Evolutionary conservation across 2,888 invertebrate genomes (phyloP), one percentile per base, ranked within the genome.

Genomic region (Plagodis pulveraria): DNA sequence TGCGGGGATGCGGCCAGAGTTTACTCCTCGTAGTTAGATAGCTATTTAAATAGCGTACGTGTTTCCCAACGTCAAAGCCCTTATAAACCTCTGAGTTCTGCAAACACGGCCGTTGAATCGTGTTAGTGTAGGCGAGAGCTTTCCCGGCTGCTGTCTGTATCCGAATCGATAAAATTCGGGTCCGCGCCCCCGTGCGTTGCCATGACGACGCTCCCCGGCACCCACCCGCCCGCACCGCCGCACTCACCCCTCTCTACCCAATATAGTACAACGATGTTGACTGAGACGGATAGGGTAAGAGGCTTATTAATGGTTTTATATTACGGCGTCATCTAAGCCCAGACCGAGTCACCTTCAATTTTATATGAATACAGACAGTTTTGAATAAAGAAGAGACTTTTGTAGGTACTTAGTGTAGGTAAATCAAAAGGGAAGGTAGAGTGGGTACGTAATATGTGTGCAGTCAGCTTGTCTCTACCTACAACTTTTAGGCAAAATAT

Each of bases 221-320:
- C 73, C 80, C 77, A 73, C 76, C 75, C 65, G 67, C 68, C 76
- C 65, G 63, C 74, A 61, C 73, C 77, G 65, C 70, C 60, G 67
- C 73, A 69, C 65, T 74, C 82, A 63, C 72, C 73, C 77, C 80
- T 62, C 78, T 80, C 76, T 83, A 83, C 85, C 89, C 86, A 48
- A 44, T 89, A 65, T 79, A 83, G 85, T 84, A 87, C 90, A 89
- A 84, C 88, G 87, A 88, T 91, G 91, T 91, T 91, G 91, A 91
- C 91, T 91, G 87, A 91, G 91, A 92, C 89, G 91, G 87, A 91
- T 91, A 89, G 91, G 88, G 91, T 91, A 92, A 91, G 90, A 91
- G 90, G 90, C 89, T 91, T 91, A 92, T 89, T 91, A 92, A 91
- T 91, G 91, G 90, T 89, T 89, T 91, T 89, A 88, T 89, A 86